Evolutionary conservation across 2,888 invertebrate genomes (phyloP).

Genomic region (Brenthis hecate): DNA sequence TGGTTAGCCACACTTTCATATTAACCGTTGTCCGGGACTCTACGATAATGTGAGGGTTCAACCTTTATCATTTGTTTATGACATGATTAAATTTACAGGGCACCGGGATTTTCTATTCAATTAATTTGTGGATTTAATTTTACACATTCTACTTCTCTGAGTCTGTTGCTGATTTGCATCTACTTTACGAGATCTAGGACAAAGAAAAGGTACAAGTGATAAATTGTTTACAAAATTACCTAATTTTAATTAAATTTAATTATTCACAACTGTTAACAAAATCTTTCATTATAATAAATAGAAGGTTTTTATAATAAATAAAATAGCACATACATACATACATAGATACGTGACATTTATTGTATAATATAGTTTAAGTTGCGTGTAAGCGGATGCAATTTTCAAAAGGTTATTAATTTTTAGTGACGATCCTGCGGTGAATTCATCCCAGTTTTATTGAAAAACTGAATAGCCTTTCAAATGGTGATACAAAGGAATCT

Average conservation of each 20-base stretch:
- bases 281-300: too few relatives aligned
- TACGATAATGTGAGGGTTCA: conserved; percentile 69
- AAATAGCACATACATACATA: background rate
- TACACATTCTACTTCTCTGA: conserved; percentile 28
- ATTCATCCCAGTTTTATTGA: conserved; percentile 71
- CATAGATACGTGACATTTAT: background rate
- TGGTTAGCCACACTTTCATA: conserved; percentile 78
- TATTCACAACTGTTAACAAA: background rate
- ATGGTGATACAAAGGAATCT: conserved; percentile 55
- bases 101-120: conserved; percentile 61
- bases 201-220: conserved; percentile 11
- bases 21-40: conserved; percentile 67
- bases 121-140: conserved; percentile 51
- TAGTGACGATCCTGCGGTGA: conserved; percentile 47
- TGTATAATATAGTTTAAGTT: conserved; percentile 9
- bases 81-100: conserved; percentile 77
- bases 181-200: conserved; percentile 12
- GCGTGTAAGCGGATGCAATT: conserved; percentile 31
- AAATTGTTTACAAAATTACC: conserved; percentile 1
- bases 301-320: too few relatives aligned
- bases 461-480: conserved; percentile 63
- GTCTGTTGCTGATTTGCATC: conserved; percentile 19
- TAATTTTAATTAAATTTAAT: conserved; percentile 1
- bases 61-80: conserved; percentile 77
- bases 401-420: conserved; percentile 61